Evolutionary conservation across 2,113 vertebrate species (phyloP).

Genomic region (Labrus mixtus): DNA sequence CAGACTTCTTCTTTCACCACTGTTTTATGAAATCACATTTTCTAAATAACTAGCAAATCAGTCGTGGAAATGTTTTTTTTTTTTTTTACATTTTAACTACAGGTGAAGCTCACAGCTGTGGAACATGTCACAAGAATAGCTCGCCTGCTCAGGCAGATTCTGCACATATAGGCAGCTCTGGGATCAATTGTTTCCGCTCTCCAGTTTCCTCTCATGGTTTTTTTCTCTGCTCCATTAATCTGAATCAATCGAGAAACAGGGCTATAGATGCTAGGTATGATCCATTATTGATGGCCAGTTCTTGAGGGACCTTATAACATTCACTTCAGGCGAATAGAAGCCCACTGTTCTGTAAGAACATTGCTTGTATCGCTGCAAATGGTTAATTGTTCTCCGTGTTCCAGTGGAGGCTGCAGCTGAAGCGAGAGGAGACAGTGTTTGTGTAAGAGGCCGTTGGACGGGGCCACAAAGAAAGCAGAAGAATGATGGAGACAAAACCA

Average conservation of each 20-base stretch:
- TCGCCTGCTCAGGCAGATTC: constrained; percentile 29
- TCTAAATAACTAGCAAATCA: background rate
- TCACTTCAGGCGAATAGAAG: background rate
- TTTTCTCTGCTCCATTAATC: constrained; percentile 60
- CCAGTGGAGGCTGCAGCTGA: background rate
- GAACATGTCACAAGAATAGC: constrained; percentile 2
- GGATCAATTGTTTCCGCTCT: constrained; percentile 58
- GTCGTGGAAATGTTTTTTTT: too few relatives aligned
- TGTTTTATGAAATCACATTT: background rate
- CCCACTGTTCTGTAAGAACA: background rate
- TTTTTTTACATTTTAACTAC: background rate
- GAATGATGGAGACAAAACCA: background rate
- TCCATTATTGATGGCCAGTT: constrained; percentile 61
- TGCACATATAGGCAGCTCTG: constrained; percentile 10
- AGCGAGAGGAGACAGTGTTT: background rate
- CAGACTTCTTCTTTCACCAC: background rate
- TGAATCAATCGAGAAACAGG: constrained; percentile 43
- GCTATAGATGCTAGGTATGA: constrained; percentile 38
- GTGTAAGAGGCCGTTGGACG: background rate
- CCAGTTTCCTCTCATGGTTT: constrained; percentile 44
- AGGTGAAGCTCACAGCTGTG: background rate
- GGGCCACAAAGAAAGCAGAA: background rate
- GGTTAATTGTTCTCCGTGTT: background rate
- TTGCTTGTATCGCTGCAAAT: background rate
- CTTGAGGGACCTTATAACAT: constrained; percentile 17